These are phyloP conservation scores for Alouatta palliata DNA, from an alignment of 2,113 vertebrate genomes.

Conservation along the genomic window DNA sequence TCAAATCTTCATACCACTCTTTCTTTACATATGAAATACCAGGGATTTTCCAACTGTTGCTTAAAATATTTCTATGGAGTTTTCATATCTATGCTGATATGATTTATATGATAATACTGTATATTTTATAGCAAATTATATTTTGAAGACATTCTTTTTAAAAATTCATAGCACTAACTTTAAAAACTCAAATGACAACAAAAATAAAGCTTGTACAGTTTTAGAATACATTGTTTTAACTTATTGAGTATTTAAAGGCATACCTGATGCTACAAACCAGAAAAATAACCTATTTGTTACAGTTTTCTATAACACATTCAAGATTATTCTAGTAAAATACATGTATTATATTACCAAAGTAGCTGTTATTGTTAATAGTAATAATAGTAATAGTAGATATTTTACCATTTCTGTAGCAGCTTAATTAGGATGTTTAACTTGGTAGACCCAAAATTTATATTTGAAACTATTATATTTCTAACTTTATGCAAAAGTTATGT, in stretches of 20 bases:
- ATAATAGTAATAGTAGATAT: neutral
- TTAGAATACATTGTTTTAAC: neutral
- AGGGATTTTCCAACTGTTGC: neutral
- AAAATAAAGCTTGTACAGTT: neutral
- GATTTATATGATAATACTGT: neutral
- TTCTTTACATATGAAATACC: neutral
- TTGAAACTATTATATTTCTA: neutral
- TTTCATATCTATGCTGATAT: neutral
- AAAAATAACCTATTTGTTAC: neutral
- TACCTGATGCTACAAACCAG: neutral
- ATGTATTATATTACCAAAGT: neutral
- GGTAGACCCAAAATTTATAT: neutral
- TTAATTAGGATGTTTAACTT: neutral
- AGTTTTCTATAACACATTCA: neutral
- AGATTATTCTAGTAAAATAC: neutral
- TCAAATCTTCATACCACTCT: neutral
- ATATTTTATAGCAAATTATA: slow-evolving; percentile 38
- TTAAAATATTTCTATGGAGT: slow-evolving; percentile 29
- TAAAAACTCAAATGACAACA: slow-evolving; percentile 12
- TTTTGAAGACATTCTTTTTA: slow-evolving; percentile 39
- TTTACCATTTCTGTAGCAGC: neutral
- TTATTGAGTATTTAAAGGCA: neutral
- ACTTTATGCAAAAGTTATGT: neutral
- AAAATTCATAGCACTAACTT: slow-evolving; percentile 37
- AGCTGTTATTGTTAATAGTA: neutral